These are phyloP conservation scores for Cyclopterus lumpus DNA, from an alignment of 2,797 vertebrate species.

Conservation along the genomic window DNA sequence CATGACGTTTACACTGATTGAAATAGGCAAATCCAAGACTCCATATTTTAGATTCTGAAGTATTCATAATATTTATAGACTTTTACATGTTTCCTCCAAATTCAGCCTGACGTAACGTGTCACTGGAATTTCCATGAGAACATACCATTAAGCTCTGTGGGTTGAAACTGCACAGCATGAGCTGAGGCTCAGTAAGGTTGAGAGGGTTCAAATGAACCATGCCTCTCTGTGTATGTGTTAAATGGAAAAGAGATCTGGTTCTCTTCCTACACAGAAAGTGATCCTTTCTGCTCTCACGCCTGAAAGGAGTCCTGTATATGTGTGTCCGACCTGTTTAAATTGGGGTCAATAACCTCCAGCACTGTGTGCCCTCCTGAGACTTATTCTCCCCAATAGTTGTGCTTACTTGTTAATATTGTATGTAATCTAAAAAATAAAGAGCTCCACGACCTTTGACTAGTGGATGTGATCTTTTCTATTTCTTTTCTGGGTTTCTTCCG, in stretches of 20 bases:
- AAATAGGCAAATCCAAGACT: background rate
- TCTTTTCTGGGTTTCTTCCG: background rate
- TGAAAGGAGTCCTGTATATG: background rate
- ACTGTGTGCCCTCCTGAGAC: background rate
- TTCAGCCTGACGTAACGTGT: background rate
- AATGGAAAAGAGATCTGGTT: background rate
- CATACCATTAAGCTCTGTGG: background rate
- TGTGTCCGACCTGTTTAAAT: background rate
- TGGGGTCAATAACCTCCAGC: background rate
- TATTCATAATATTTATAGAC: background rate
- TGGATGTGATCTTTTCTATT: background rate
- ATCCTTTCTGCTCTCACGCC: constrained; percentile 1
- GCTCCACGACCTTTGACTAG: background rate
- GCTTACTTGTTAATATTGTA: background rate
- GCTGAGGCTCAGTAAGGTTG: background rate
- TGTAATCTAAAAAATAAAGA: background rate
- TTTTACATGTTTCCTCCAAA: background rate
- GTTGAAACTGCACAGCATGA: background rate
- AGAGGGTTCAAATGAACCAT: background rate
- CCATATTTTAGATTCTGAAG: background rate
- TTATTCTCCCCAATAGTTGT: background rate
- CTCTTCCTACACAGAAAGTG: background rate
- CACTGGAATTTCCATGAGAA: background rate
- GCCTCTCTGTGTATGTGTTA: background rate
- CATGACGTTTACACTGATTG: background rate